A percentile compares a stretch with the other conserved stretches of the same genome.
Conservation (phyloP, 2,113 vertebrate genomes). For the Corynorhinus townsendii region DNA sequence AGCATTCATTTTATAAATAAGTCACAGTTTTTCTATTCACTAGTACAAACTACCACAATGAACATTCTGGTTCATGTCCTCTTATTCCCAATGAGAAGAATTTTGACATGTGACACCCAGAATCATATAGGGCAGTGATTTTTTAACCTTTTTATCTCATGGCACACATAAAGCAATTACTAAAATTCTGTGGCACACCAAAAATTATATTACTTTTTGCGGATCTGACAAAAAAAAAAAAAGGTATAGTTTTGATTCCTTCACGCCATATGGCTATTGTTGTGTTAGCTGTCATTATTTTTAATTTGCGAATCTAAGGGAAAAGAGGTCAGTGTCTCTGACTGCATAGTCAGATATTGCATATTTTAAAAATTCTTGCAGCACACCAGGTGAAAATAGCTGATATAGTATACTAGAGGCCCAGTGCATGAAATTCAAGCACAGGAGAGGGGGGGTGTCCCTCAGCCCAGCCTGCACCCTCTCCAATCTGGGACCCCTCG, state of each 20-base stretch:
- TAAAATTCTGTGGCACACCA: not conserved
- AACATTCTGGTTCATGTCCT: not conserved
- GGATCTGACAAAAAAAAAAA: not conserved
- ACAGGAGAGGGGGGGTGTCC: too few relatives aligned
- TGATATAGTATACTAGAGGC: not conserved
- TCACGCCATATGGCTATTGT: not conserved
- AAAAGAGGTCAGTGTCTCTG: not conserved
- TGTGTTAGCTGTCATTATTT: not conserved
- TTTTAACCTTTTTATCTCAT: not conserved
- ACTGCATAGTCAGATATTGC: not conserved
- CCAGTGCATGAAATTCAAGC: too few relatives aligned
- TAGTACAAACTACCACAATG: not conserved
- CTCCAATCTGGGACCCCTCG: too few relatives aligned
- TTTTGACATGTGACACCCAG: not conserved
- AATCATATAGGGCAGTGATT: not conserved
- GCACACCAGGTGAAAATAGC: not conserved
- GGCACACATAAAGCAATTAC: not conserved
- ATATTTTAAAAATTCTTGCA: not conserved
- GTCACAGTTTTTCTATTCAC: not conserved
- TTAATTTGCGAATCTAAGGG: not conserved
- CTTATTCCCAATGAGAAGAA: not conserved
- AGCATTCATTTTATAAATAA: constrained; percentile 11
- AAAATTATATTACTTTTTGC: too few relatives aligned
- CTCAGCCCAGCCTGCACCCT: too few relatives aligned
- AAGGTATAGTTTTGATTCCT: not conserved